phyloP scores from a whole-genome alignment of 92 coral and sea anemone genomes.

The Phenganax stokvisi region DNA sequence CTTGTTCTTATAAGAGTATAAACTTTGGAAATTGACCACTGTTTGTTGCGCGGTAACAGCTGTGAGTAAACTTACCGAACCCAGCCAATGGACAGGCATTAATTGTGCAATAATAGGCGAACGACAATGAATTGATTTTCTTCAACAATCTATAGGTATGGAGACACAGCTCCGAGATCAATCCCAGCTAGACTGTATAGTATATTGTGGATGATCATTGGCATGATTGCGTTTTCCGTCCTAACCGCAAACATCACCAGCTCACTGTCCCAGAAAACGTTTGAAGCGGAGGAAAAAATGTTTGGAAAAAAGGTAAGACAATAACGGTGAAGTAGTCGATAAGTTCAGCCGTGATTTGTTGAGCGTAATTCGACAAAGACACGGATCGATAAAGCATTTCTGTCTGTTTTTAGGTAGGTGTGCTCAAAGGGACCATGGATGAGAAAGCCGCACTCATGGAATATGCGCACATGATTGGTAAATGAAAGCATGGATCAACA shows the following conservation, averaged over 20 bases:
- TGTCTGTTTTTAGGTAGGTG: constrained; percentile 41
- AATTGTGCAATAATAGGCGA: background rate
- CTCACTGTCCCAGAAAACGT: constrained; percentile 71
- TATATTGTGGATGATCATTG: constrained; percentile 89
- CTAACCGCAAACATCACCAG: constrained; percentile 95
- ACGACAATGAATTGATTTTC: background rate
- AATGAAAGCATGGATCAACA: background rate
- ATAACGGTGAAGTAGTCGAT: constrained; percentile 15
- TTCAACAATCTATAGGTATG: constrained; percentile 55
- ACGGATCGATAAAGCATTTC: background rate
- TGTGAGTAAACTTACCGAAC: too few species aligned
- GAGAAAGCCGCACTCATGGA: constrained; percentile 41
- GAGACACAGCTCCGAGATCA: constrained; percentile 91
- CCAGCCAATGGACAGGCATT: background rate
- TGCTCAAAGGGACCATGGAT: constrained; percentile 43
- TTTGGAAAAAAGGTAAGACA: constrained; percentile 68
- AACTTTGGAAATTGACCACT: too few species aligned
- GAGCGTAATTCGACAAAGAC: too few species aligned
- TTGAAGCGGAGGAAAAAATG: constrained; percentile 69
- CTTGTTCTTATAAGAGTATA: too few species aligned
- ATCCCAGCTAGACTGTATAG: constrained; percentile 85
- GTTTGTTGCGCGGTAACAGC: too few species aligned
- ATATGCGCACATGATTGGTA: constrained; percentile 19
- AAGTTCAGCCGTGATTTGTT: too few species aligned
- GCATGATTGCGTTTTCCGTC: constrained; percentile 94